Conservation (phyloP, 2,113 vertebrate genomes). For the Gadus chalcogrammus region DNA sequence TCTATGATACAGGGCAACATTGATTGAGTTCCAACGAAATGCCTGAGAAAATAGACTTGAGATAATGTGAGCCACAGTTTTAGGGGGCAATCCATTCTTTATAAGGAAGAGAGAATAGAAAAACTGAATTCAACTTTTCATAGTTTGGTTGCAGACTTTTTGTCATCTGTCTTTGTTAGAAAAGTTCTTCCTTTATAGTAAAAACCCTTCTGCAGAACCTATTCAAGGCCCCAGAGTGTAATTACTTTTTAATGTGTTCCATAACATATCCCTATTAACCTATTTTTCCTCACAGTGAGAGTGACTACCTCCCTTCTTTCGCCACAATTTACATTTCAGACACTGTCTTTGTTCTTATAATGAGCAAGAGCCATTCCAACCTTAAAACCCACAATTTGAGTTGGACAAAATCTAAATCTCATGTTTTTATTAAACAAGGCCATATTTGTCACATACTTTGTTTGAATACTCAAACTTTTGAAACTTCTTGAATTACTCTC, state of each 20-base stretch:
- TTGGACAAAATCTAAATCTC: background rate
- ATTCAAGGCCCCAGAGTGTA: slow-evolving; percentile 3
- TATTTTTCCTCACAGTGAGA: background rate
- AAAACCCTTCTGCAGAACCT: background rate
- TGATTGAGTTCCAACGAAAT: no score
- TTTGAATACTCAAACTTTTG: no score
- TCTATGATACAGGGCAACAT: no score
- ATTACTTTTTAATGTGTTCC: background rate
- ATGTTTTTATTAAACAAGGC: no score
- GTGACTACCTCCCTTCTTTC: background rate
- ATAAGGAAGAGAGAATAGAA: no score
- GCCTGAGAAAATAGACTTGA: no score
- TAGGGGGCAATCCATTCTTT: no score
- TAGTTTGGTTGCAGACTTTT: background rate
- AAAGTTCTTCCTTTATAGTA: background rate
- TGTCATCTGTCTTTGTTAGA: background rate
- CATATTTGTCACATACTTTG: no score
- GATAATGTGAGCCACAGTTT: no score
- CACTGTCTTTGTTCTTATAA: slow-evolving; percentile 1
- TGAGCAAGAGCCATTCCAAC: background rate
- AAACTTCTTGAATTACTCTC: no score
- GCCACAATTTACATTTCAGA: background rate
- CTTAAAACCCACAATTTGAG: background rate
- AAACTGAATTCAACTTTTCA: background rate
- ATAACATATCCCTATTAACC: background rate